Evolutionary conservation across 2,888 invertebrate species (phyloP).

Genomic region (Dasysyrphus tricinctus): DNA sequence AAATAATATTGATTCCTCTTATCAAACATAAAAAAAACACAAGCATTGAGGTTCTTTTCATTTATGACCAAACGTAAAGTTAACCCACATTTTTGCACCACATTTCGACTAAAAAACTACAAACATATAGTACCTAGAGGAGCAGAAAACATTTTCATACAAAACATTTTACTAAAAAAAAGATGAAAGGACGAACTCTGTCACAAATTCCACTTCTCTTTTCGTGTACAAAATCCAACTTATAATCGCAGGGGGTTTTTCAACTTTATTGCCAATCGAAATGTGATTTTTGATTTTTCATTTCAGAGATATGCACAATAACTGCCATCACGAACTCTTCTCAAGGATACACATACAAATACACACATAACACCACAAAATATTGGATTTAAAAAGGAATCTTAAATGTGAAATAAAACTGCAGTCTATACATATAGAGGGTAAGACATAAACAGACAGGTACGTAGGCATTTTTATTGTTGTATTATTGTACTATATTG

Average conservation of each 20-base stretch:
- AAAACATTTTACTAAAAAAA: background rate
- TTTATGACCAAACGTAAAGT: background rate
- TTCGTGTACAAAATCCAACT: background rate
- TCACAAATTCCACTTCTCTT: background rate
- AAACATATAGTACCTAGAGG: background rate
- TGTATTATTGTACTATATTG: too few relatives aligned
- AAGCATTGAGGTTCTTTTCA: background rate
- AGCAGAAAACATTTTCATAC: background rate
- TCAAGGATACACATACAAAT: slow-evolving; percentile 24
- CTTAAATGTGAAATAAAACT: slow-evolving; percentile 4
- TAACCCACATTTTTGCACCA: background rate
- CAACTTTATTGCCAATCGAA: slow-evolving; percentile 31
- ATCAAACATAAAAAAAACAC: background rate
- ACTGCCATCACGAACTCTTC: slow-evolving; percentile 8
- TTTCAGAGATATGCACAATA: slow-evolving; percentile 4
- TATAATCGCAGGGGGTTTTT: background rate
- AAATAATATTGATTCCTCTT: slow-evolving; percentile 3
- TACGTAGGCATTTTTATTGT: slow-evolving; percentile 16
- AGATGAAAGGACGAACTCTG: slow-evolving; percentile 15
- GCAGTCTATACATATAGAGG: background rate
- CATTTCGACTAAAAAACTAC: background rate
- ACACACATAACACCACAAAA: too few relatives aligned
- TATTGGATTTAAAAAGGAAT: slow-evolving; percentile 14
- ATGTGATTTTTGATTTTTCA: slow-evolving; percentile 28
- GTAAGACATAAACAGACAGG: background rate